Percentiles rank a stretch among this genome's conserved stretches.
Evolutionary conservation across 2,113 vertebrate species (phyloP).

Genomic region (Aegotheles bennettii): DNA sequence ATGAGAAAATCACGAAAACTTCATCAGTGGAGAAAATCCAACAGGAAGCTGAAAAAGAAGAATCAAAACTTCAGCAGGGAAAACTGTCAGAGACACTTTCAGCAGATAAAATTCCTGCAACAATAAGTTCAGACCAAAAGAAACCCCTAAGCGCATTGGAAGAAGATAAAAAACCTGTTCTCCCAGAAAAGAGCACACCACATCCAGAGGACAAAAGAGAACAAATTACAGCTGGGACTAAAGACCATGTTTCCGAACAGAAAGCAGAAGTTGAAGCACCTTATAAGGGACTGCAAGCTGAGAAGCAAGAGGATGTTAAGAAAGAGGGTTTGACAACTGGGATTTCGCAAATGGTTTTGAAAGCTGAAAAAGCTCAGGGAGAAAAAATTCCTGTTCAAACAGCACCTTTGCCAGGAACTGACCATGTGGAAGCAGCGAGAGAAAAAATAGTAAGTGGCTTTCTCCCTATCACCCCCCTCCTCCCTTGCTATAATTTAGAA

Average conservation of each 20-base stretch:
- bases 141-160: not conserved
- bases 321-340: not conserved
- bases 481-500: not conserved
- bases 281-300: not conserved
- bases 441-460: slow-evolving; percentile 75
- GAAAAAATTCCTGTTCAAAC: not conserved
- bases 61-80: slow-evolving; percentile 9
- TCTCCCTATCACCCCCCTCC: not conserved
- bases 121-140: slow-evolving; percentile 22
- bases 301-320: not conserved
- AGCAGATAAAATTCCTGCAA: slow-evolving; percentile 30
- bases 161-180: slow-evolving; percentile 10
- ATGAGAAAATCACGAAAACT: slow-evolving; percentile 1
- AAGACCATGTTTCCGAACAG: not conserved
- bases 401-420: not conserved
- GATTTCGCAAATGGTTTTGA: not conserved
- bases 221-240: not conserved
- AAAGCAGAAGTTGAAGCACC: not conserved
- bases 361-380: not conserved
- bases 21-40: slow-evolving; percentile 35
- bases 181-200: not conserved
- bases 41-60: slow-evolving; percentile 15
- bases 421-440: slow-evolving; percentile 44
- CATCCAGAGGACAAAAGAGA: slow-evolving; percentile 28
- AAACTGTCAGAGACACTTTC: slow-evolving; percentile 40